A percentile compares a stretch with the other conserved stretches of the same genome.
These are phyloP conservation scores for Actinia tenebrosa DNA, from an alignment of 64 coral and sea anemone genomes.

Conservation along the genomic window DNA sequence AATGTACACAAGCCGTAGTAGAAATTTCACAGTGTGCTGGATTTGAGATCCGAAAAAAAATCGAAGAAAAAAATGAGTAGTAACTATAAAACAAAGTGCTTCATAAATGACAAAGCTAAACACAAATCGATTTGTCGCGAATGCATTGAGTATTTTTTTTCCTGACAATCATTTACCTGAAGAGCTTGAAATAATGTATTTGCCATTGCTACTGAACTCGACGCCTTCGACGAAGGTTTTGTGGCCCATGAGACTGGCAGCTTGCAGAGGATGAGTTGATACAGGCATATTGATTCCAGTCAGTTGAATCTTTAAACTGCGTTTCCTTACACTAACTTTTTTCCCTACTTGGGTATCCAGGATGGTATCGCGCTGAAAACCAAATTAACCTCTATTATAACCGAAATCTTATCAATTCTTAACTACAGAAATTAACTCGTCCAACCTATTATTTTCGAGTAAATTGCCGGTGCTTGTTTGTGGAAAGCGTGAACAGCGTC, in stretches of 20 bases:
- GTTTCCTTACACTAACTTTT: conserved; percentile 17
- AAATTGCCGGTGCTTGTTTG: conserved; percentile 15
- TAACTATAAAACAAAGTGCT: background rate
- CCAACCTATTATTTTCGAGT: background rate
- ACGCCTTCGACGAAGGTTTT: conserved; percentile 88
- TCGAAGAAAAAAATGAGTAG: background rate
- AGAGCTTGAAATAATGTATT: conserved; percentile 92
- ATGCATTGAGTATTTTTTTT: background rate
- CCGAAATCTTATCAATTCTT: conserved; percentile 24
- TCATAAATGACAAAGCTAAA: background rate
- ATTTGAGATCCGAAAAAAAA: background rate
- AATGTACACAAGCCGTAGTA: background rate
- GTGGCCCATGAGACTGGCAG: conserved; percentile 74
- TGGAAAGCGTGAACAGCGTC: background rate
- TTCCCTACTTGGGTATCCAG: conserved; percentile 35
- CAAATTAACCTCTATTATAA: conserved; percentile 20
- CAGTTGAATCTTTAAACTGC: conserved; percentile 41
- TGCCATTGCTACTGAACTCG: conserved; percentile 94
- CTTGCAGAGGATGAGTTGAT: conserved; percentile 64
- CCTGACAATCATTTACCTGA: conserved; percentile 49
- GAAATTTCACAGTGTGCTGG: background rate
- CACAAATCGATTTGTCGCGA: background rate
- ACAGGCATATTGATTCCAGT: conserved; percentile 68
- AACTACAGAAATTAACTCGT: background rate
- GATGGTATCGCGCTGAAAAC: background rate